Conservation (phyloP, 2,888 invertebrate genomes). For the Tetragnatha montana region DNA sequence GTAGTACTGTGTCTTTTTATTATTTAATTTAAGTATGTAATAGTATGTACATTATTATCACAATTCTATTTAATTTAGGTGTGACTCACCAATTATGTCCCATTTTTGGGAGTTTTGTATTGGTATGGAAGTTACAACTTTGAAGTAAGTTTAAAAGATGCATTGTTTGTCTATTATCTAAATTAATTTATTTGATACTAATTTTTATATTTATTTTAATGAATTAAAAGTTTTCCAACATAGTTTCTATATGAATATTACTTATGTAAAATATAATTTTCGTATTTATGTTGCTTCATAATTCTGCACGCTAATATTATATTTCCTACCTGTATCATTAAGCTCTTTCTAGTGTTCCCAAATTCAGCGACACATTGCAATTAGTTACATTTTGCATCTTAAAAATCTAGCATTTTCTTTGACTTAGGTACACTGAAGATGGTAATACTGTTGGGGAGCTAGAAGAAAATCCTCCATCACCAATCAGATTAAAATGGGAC, state of each 20-base stretch:
- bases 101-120: constrained; percentile 89
- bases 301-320: no score
- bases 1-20: no score
- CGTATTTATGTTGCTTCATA: no score
- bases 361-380: no score
- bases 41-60: background rate
- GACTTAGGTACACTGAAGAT: constrained; percentile 76
- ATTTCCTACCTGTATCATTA: no score
- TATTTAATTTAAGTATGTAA: background rate
- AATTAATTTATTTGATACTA: background rate
- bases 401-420: background rate
- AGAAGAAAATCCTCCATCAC: constrained; percentile 83
- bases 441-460: constrained; percentile 80
- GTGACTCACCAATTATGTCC: constrained; percentile 97
- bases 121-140: constrained; percentile 75
- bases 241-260: background rate
- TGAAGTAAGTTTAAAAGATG: constrained; percentile 73
- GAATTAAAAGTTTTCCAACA: background rate
- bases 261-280: no score
- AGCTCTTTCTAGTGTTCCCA: no score
- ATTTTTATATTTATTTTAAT: background rate
- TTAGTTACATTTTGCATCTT: no score
- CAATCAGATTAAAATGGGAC: constrained; percentile 93
- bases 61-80: constrained; percentile 79
- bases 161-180: background rate